Evolutionary conservation across 2,888 invertebrate species (phyloP).

Genomic region (Bibio marci): DNA sequence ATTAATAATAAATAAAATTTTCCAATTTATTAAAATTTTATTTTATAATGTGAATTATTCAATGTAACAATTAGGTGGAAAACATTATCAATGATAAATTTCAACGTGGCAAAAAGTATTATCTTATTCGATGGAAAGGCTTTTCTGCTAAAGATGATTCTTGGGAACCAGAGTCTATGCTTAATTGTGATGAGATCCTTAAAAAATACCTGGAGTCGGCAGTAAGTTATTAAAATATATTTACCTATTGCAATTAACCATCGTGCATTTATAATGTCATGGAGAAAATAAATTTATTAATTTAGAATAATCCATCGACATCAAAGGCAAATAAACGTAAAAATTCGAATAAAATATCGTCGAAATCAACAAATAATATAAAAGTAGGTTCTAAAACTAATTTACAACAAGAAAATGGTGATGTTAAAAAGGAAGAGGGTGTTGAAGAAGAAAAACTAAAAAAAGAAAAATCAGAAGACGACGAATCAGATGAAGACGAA

Average conservation of each 20-base stretch:
- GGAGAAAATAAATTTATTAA: neutral
- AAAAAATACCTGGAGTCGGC: slow-evolving; percentile 27
- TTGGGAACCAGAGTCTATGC: slow-evolving; percentile 56
- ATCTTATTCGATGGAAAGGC: slow-evolving; percentile 63
- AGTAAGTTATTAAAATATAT: neutral
- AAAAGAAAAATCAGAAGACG: slow-evolving; percentile 27
- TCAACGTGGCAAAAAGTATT: slow-evolving; percentile 49
- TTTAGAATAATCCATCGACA: neutral
- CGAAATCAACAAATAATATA: neutral
- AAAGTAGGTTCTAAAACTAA: slow-evolving; percentile 5
- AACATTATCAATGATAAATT: slow-evolving; percentile 52
- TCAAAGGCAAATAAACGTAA: neutral
- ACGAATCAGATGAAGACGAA: slow-evolving; percentile 30
- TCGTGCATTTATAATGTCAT: neutral
- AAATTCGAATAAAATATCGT: neutral
- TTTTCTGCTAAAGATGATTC: slow-evolving; percentile 51
- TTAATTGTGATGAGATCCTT: slow-evolving; percentile 53
- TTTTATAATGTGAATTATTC: no score
- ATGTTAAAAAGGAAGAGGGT: no score
- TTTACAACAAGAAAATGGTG: no score
- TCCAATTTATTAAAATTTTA: no score
- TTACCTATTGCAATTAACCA: neutral
- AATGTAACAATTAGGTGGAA: slow-evolving; percentile 33
- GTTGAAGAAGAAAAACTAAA: slow-evolving; percentile 5
- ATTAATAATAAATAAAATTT: no score